phyloP scores from a whole-genome alignment of 2,113 vertebrate genomes.

The Aix galericulata region DNA sequence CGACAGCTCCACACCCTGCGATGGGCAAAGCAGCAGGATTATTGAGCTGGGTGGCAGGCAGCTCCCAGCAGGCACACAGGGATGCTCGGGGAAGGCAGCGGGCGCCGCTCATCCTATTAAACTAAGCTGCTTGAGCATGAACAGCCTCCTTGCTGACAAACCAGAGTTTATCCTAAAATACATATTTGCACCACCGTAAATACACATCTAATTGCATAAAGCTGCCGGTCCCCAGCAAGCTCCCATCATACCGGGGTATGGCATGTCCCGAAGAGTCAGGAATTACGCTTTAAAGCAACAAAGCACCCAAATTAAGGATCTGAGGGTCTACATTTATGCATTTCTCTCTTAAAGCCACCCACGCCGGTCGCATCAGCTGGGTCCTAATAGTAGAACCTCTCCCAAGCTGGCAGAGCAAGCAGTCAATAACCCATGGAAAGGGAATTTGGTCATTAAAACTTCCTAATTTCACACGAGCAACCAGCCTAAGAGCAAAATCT shows the following conservation, averaged over 20 bases:
- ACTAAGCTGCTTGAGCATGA: background rate
- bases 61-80: background rate
- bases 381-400: too few species aligned
- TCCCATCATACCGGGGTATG: background rate
- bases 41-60: background rate
- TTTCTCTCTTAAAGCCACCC: background rate
- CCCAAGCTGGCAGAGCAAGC: fast-evolving
- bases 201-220: too few species aligned
- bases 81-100: background rate
- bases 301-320: background rate
- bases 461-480: background rate
- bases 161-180: background rate
- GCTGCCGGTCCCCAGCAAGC: background rate
- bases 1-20: background rate
- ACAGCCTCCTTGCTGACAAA: background rate
- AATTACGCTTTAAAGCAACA: background rate
- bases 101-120: background rate
- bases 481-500: background rate
- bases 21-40: background rate
- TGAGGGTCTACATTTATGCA: fast-evolving
- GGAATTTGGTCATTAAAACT: background rate
- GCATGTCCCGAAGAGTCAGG: background rate
- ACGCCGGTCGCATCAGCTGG: background rate
- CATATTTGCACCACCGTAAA: background rate
- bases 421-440: fast-evolving